These are phyloP conservation scores for Poicephalus gulielmi DNA, from an alignment of 2,113 vertebrate species.

Conservation along the genomic window DNA sequence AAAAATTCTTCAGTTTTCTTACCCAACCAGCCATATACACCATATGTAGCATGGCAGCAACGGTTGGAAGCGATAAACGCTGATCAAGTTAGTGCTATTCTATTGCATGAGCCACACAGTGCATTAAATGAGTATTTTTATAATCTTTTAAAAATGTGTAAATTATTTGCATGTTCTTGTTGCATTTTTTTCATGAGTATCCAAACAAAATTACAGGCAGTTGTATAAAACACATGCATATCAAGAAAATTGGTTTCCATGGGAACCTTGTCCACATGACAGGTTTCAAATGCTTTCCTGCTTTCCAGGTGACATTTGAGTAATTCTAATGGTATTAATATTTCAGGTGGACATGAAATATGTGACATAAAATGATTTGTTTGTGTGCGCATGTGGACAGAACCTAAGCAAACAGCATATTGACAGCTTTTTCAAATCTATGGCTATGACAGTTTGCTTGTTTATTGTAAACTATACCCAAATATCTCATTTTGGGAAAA, in stretches of 20 bases:
- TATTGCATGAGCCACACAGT: background rate
- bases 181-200: background rate
- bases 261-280: slow-evolving; percentile 57
- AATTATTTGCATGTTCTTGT: background rate
- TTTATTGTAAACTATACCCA: background rate
- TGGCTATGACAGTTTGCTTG: background rate
- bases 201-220: slow-evolving; percentile 19
- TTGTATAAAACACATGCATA: slow-evolving; percentile 8
- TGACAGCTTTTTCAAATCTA: slow-evolving; percentile 1
- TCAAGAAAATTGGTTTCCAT: slow-evolving; percentile 61
- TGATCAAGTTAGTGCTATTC: background rate
- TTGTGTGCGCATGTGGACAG: background rate
- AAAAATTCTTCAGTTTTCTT: background rate
- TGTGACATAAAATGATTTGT: slow-evolving; percentile 42
- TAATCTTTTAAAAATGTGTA: background rate
- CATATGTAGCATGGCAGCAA: background rate
- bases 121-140: background rate
- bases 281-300: slow-evolving; percentile 45
- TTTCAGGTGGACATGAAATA: slow-evolving; percentile 44
- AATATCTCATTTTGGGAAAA: slow-evolving; percentile 13
- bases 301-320: slow-evolving; percentile 63
- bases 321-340: slow-evolving; percentile 38
- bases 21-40: background rate
- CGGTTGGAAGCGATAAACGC: background rate
- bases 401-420: background rate